Evolutionary conservation across 2,113 vertebrate genomes (phyloP), one percentile per base, ranked within the genome.

Genomic region (Progne subis): DNA sequence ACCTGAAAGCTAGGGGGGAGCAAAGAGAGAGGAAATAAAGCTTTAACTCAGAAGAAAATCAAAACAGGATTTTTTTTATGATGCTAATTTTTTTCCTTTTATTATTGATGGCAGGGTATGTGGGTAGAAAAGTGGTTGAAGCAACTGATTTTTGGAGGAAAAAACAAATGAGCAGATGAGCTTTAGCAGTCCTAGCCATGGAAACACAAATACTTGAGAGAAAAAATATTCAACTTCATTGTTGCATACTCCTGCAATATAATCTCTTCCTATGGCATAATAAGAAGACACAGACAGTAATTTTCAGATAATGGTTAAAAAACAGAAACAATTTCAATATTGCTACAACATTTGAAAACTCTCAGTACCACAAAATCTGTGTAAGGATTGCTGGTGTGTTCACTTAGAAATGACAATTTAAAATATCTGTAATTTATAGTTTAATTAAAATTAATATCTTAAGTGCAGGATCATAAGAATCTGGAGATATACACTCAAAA

Each of bases 1-100:
- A 77, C 39, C 70, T 65, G 50, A 89, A 85, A 82, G 49, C 31
- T 49, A 80, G 46, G 80, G 20, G 17, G 70, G 11, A 82, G 46
- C 18, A 83, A 95, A 86, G 26, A 14, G 32, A 70, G 17, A 18
- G 13, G 65, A 95, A 95, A 87, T 64, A 17, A 94, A 88, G 21
- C 15, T 86, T 89, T 64, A 91, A 56, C 43, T 88, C 41, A 75
- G 47, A 84, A 71, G 15, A 90, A 83, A 78, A 67, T 81, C 37
- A 80, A 76, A 88, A 2, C 14, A 77, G 18, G 8, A 13, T 5
- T 56, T 69, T 84, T 77, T 37, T 37, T 37, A 71, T 16, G 3
- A 31, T 39, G 20, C 14, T n/a, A 1, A 5, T 31, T 89, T 72
- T 49, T 49, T 63, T 64, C 34, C 6, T 83, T 81, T 95, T 88